Conservation (phyloP, 2,797 vertebrate species). For the Acanthurus lineatus region DNA sequence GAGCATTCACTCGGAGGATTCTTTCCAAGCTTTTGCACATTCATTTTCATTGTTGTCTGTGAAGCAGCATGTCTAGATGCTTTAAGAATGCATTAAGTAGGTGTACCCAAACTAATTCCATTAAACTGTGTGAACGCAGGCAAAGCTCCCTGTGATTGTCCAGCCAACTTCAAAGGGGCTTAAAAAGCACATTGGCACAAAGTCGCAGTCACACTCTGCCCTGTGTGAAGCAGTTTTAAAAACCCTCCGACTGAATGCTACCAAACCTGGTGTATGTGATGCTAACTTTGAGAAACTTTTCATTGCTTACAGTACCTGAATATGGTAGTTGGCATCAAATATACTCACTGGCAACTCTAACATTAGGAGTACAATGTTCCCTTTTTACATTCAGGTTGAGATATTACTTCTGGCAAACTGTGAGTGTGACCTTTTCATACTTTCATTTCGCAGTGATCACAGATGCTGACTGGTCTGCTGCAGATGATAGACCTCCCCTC, state of each 20-base stretch:
- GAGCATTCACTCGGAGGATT: constrained; percentile 41
- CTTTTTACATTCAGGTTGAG: constrained; percentile 7
- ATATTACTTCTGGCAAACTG: constrained; percentile 32
- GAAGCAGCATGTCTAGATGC: constrained; percentile 34
- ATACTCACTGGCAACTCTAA: not conserved
- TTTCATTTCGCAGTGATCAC: constrained; percentile 32
- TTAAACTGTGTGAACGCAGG: constrained; percentile 30
- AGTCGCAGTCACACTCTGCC: constrained; percentile 20
- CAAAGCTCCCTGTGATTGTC: constrained; percentile 33
- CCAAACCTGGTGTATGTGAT: not conserved
- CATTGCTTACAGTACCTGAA: not conserved
- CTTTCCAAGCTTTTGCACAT: constrained; percentile 47
- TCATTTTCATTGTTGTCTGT: constrained; percentile 44
- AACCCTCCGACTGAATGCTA: constrained; percentile 11
- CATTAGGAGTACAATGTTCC: not conserved
- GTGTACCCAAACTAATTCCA: constrained; percentile 55
- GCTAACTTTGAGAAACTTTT: not conserved
- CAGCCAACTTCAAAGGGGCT: constrained; percentile 51
- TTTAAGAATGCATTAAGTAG: constrained; percentile 47
- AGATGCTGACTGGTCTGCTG: constrained; percentile 31
- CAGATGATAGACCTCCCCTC: constrained; percentile 42
- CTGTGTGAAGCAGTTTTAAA: constrained; percentile 15
- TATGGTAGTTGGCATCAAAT: constrained; percentile 15
- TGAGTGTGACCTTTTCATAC: constrained; percentile 32
- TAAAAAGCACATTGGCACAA: constrained; percentile 44